These are phyloP conservation scores for Leptobrachium ailaonicum DNA, from an alignment of 2,113 vertebrate species.

Conservation along the genomic window DNA sequence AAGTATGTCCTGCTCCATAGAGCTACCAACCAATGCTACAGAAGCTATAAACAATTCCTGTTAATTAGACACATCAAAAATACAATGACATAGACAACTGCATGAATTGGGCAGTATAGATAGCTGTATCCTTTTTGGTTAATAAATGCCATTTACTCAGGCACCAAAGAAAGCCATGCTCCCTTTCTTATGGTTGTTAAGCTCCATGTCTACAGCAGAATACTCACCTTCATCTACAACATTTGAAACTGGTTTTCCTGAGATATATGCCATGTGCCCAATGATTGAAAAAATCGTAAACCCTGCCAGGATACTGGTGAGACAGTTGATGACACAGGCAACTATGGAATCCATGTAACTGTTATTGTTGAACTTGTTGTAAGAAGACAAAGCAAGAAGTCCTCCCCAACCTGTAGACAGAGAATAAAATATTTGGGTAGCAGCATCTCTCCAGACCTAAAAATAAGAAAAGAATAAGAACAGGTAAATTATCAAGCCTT, in stretches of 20 bases:
- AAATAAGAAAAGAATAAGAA: neutral
- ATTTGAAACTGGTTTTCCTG: conserved; percentile 64
- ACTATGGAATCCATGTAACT: conserved; percentile 69
- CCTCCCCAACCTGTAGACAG: conserved; percentile 74
- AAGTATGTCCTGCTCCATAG: too few relatives aligned
- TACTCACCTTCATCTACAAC: conserved; percentile 70
- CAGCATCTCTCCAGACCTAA: conserved; percentile 80
- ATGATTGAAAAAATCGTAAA: conserved; percentile 79
- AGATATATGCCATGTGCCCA: conserved; percentile 75
- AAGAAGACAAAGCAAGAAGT: conserved; percentile 73
- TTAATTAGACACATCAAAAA: too few relatives aligned
- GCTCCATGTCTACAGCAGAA: neutral
- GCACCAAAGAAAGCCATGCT: too few relatives aligned
- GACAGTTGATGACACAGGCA: conserved; percentile 69
- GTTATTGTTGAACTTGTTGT: conserved; percentile 79
- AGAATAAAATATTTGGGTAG: conserved; percentile 76
- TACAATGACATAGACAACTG: too few relatives aligned
- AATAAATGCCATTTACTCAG: too few relatives aligned
- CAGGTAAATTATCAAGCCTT: too few relatives aligned
- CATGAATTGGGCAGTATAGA: too few relatives aligned
- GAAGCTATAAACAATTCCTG: too few relatives aligned
- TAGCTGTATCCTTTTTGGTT: too few relatives aligned
- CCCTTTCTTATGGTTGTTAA: too few relatives aligned
- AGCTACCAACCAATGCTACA: too few relatives aligned
- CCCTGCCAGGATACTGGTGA: conserved; percentile 74